A percentile compares a stretch with the other conserved stretches of the same genome.
Evolutionary conservation across 2,797 vertebrate species (phyloP).

Genomic region (Acrocephalus scirpaceus): DNA sequence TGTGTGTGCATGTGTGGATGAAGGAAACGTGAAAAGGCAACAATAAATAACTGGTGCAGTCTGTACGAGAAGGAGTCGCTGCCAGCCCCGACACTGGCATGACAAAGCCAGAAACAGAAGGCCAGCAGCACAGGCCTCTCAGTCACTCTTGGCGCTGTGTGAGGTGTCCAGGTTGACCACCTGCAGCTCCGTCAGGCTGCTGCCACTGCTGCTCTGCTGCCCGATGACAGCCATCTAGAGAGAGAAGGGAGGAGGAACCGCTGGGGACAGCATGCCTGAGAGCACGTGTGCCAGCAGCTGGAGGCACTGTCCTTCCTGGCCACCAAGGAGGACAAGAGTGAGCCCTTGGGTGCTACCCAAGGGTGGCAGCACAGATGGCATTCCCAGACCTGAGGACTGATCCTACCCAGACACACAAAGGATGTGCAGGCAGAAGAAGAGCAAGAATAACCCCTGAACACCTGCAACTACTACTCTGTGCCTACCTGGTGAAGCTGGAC

Average conservation of each 20-base stretch:
- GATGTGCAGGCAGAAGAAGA: neutral
- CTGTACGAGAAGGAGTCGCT: slow-evolving; percentile 64
- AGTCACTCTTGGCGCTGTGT: slow-evolving; percentile 91
- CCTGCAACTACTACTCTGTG: neutral
- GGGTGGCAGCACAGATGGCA: too few species aligned
- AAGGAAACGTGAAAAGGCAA: slow-evolving; percentile 91
- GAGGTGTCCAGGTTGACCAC: slow-evolving; percentile 91
- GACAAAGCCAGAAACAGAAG: slow-evolving; percentile 29
- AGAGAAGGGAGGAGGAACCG: slow-evolving; percentile 47
- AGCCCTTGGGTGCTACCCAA: too few species aligned
- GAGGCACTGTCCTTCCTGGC: neutral
- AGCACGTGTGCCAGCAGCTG: neutral
- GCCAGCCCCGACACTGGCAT: neutral
- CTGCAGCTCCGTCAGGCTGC: slow-evolving; percentile 96
- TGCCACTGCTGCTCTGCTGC: slow-evolving; percentile 91
- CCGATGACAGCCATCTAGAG: slow-evolving; percentile 94
- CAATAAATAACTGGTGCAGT: slow-evolving; percentile 93
- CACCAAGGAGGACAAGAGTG: neutral
- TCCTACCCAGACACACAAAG: neutral
- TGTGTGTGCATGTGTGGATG: slow-evolving; percentile 77
- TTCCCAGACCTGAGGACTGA: neutral
- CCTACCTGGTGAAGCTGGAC: slow-evolving; percentile 98
- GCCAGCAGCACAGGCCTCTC: slow-evolving; percentile 75
- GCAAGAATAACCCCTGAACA: neutral
- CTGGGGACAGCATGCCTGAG: neutral